Conservation (phyloP, 2,888 invertebrate species). For the Mechanitis messenoides region DNA sequence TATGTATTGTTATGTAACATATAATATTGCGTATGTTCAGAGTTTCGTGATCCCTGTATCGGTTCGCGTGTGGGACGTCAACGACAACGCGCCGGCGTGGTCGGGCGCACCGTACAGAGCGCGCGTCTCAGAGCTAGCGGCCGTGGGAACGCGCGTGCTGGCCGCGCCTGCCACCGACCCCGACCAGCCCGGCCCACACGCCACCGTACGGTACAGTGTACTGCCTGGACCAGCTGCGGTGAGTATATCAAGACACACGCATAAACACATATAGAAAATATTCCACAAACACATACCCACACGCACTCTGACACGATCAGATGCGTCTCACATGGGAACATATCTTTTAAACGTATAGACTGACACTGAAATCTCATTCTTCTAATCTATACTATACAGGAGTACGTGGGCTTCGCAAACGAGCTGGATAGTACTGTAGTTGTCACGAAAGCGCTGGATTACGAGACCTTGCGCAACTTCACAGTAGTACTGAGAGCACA, state of each 20-base stretch:
- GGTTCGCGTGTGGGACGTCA: constrained; percentile 91
- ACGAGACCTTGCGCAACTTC: constrained; percentile 86
- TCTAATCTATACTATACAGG: constrained; percentile 59
- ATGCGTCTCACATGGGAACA: no score
- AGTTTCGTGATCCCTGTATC: constrained; percentile 88
- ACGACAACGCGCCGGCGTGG: constrained; percentile 92
- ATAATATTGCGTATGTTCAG: constrained; percentile 44
- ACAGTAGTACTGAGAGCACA: constrained; percentile 84
- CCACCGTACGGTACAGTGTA: constrained; percentile 89
- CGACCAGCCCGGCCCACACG: constrained; percentile 92
- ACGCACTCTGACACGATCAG: no score
- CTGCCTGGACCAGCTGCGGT: constrained; percentile 86
- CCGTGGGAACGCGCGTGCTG: constrained; percentile 82
- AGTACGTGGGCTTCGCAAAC: constrained; percentile 89
- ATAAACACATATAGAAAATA: not conserved
- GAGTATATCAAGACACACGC: constrained; percentile 35
- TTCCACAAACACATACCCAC: not conserved
- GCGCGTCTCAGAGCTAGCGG: constrained; percentile 89
- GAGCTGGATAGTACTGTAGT: constrained; percentile 90
- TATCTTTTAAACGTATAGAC: not conserved
- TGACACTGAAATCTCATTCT: not conserved
- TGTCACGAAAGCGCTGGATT: constrained; percentile 87
- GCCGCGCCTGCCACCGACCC: constrained; percentile 87
- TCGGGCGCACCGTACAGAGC: constrained; percentile 87
- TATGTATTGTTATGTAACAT: not conserved